Percentiles rank a stretch among this genome's conserved stretches.
Evolutionary conservation across 2,888 invertebrate genomes (phyloP).

Genomic region (Dusona sp.): DNA sequence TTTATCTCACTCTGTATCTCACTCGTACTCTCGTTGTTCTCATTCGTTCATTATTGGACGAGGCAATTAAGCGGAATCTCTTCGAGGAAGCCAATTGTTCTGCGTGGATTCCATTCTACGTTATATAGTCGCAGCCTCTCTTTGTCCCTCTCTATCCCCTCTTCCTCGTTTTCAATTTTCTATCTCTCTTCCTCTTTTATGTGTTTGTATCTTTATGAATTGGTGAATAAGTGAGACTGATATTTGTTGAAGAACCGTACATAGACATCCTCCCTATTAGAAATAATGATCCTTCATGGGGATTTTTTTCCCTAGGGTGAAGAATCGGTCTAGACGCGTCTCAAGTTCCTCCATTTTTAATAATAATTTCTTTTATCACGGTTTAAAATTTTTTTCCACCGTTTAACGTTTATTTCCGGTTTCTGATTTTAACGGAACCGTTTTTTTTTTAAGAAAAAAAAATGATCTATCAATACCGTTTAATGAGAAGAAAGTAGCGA

Average conservation of each 20-base stretch:
- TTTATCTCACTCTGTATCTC: slow-evolving; percentile 41
- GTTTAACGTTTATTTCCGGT: neutral
- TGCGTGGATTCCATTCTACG: slow-evolving; percentile 67
- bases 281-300: slow-evolving; percentile 17
- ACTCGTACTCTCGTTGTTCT: slow-evolving; percentile 31
- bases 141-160: neutral
- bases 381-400: neutral
- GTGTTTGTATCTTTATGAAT: slow-evolving; percentile 30
- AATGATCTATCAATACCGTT: neutral
- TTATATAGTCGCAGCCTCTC: neutral
- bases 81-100: slow-evolving; percentile 68
- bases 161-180: neutral
- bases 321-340: slow-evolving; percentile 1
- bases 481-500: neutral
- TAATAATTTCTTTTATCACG: neutral
- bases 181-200: neutral
- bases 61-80: slow-evolving; percentile 71
- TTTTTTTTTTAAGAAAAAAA: neutral
- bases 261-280: slow-evolving; percentile 9
- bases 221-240: slow-evolving; percentile 15
- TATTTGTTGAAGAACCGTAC: neutral
- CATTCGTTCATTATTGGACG: slow-evolving; percentile 70
- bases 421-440: neutral
- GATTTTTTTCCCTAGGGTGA: slow-evolving; percentile 8
- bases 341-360: neutral